These are phyloP conservation scores for Coturnix japonica DNA, from an alignment of 2,113 vertebrate species.

Conservation along the genomic window DNA sequence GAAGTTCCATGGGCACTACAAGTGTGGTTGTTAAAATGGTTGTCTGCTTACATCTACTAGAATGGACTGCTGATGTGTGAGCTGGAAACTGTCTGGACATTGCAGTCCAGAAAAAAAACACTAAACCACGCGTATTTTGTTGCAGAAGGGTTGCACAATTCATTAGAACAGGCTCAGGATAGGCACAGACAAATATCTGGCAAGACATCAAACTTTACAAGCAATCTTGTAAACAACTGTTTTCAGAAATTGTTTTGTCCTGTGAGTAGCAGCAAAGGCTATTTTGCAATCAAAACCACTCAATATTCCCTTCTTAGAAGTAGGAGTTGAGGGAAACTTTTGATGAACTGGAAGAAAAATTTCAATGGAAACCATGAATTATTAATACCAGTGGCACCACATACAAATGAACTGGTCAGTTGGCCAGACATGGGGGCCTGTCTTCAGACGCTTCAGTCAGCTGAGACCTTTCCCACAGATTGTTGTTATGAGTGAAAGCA, in stretches of 20 bases:
- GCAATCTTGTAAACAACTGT: neutral
- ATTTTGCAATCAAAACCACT: neutral
- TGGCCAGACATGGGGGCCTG: neutral
- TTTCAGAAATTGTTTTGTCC: neutral
- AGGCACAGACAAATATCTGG: neutral
- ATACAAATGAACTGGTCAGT: neutral
- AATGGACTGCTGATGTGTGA: neutral
- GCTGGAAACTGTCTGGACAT: neutral
- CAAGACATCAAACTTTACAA: neutral
- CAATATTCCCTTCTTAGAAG: neutral
- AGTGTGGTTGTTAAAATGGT: neutral
- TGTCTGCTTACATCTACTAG: neutral
- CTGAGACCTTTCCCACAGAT: neutral
- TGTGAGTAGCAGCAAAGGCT: neutral
- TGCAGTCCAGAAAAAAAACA: neutral
- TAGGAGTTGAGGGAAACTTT: neutral
- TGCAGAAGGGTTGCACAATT: neutral
- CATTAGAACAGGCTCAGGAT: neutral
- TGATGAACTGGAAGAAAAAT: neutral
- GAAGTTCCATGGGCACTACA: neutral
- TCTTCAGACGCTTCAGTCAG: neutral
- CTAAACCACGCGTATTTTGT: rapidly evolving
- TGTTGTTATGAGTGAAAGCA: neutral
- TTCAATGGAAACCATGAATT: neutral
- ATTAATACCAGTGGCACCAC: neutral